Percentiles rank a stretch among this genome's conserved stretches.
These are phyloP conservation scores for Pollenia griseotomentosa DNA, from an alignment of 2,888 invertebrate genomes.

Conservation along the genomic window DNA sequence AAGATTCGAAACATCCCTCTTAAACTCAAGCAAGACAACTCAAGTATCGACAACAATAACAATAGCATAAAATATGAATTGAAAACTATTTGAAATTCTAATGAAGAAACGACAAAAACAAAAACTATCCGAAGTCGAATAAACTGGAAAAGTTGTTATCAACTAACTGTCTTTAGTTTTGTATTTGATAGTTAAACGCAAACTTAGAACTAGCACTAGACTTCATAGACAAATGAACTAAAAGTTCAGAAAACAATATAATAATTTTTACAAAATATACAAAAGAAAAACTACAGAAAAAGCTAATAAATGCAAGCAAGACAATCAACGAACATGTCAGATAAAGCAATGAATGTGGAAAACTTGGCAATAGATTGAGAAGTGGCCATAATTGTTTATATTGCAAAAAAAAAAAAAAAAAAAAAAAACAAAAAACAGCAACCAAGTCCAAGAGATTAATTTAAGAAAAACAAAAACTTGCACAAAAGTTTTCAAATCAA, in stretches of 20 bases:
- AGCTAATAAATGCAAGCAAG: constrained; percentile 66
- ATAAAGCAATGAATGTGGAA: constrained; percentile 54
- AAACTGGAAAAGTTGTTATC: constrained; percentile 49
- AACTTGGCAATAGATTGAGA: constrained; percentile 54
- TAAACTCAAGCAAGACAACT: not conserved
- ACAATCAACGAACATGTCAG: constrained; percentile 57
- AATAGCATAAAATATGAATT: constrained; percentile 69
- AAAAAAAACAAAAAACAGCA: no score
- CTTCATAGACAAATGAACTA: not conserved
- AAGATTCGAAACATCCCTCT: constrained; percentile 5
- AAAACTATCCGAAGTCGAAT: constrained; percentile 13
- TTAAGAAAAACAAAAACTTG: constrained; percentile 25
- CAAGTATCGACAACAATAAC: not conserved
- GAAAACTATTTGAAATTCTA: constrained; percentile 73
- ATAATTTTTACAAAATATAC: constrained; percentile 8
- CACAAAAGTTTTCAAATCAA: constrained; percentile 61
- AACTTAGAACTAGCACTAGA: constrained; percentile 8
- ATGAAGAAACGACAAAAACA: constrained; percentile 33
- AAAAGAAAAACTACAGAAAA: constrained; percentile 10
- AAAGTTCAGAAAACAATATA: constrained; percentile 42
- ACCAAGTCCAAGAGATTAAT: constrained; percentile 25
- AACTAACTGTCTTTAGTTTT: constrained; percentile 36
- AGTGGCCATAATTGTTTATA: constrained; percentile 58
- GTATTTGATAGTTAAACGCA: constrained; percentile 22
- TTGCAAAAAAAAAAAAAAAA: not conserved